Evolutionary conservation across 2,113 vertebrate genomes (phyloP).

Genomic region (Alexandromys fortis): DNA sequence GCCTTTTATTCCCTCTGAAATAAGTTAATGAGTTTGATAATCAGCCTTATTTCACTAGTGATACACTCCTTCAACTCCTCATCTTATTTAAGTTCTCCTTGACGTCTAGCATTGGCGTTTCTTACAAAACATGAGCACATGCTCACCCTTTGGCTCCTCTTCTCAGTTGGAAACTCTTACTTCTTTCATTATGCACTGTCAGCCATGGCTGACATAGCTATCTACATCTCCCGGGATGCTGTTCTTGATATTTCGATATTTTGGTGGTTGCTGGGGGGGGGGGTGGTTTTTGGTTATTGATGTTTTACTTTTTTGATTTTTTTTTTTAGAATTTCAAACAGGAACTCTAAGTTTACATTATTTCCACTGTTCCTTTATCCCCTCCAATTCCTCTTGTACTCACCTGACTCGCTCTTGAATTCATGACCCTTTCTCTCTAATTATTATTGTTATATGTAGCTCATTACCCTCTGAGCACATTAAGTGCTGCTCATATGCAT

Average conservation of each 20-base stretch:
- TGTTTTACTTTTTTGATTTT: background rate
- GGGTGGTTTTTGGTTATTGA: background rate
- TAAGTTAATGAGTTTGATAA: background rate
- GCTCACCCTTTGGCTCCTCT: background rate
- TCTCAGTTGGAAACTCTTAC: too few relatives aligned
- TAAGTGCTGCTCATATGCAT: background rate
- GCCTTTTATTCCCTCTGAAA: background rate
- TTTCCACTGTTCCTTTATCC: background rate
- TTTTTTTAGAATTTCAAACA: background rate
- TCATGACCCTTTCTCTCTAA: background rate
- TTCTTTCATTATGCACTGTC: background rate
- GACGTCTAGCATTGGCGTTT: constrained; percentile 27
- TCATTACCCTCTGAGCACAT: background rate
- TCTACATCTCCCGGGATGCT: too few relatives aligned
- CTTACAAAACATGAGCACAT: constrained; percentile 56
- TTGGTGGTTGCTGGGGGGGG: background rate
- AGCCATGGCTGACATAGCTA: background rate
- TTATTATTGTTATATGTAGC: background rate
- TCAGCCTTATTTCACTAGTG: background rate
- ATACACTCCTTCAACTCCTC: background rate
- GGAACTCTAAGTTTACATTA: background rate
- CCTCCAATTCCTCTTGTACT: background rate
- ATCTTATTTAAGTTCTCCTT: background rate
- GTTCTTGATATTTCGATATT: background rate
- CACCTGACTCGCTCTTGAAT: background rate